Evolutionary conservation across 2,113 vertebrate genomes (phyloP), one percentile per base, ranked within the genome.

Genomic region (Prionailurus viverrinus): DNA sequence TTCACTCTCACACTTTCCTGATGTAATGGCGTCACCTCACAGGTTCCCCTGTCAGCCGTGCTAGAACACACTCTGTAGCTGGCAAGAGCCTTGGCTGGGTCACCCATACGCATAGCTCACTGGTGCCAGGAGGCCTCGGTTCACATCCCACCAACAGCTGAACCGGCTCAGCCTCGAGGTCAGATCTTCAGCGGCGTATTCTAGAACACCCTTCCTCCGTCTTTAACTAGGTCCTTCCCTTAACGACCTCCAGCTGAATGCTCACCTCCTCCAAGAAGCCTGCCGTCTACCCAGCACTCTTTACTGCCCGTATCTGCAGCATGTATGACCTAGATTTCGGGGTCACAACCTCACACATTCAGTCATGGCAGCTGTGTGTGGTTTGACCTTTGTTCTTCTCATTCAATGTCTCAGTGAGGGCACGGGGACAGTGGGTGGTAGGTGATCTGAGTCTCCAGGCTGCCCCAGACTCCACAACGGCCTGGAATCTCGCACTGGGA

Each of bases 51-150:
- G 4, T 8, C 80, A 48, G 53, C n/a, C n/a, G 25, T 1, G 13
- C 3, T 2, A 8, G 31, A 11, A 76, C 31, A 36, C 48, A n/a
- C 0, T 0, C 1, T 0, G 13, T 5, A 3, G 14, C 7, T 14
- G 29, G 53, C 5, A 11, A 41, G 55, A 13, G 55, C 23, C 66
- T 1, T 1, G 29, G 10, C 23, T 1, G 29, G 10, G 15, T 36
- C 51, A 2, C 1, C 71, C 31, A 5, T 3, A 0, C 2, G 0
- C 25, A 33, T 0, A 2, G 36, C 69, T 51, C 63, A 33, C 0
- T 21, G 53, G 19, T 39, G 39, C 55, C n/a, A 1, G 68, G 5
- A 39, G 31, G 33, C 4, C 14, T 51, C 12, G 7, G 39, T 39
- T 69, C 51, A 6, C 1, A 1, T 51, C 61, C 21, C 12, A n/a